Percentiles rank a stretch among this genome's conserved stretches.
Conservation (phyloP, 1,140 invertebrate species). For the Drosophila triauraria region DNA sequence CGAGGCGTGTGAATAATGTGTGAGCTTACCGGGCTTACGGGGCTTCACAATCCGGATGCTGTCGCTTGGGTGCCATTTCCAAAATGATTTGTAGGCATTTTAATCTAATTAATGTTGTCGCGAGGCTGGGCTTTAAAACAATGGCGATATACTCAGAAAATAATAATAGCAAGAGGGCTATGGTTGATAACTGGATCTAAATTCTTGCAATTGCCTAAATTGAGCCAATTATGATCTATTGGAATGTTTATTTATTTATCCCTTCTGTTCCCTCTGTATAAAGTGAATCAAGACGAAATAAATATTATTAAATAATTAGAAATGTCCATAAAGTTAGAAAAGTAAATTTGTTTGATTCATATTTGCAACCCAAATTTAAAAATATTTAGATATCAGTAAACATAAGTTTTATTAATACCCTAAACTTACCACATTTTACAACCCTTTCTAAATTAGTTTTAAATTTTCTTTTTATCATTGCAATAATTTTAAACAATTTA, state of each 20-base stretch:
- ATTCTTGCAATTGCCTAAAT: background rate
- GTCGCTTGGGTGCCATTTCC: constrained; percentile 65
- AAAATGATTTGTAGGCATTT: constrained; percentile 74
- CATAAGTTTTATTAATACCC: too few species aligned
- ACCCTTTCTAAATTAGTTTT: background rate
- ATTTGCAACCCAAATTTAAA: too few species aligned
- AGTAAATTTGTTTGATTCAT: too few species aligned
- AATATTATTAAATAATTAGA: too few species aligned
- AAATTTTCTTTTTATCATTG: background rate
- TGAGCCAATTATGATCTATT: too few species aligned
- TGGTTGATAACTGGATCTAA: background rate
- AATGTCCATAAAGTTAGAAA: too few species aligned
- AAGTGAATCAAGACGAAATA: too few species aligned
- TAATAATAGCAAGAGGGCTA: background rate
- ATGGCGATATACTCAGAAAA: constrained; percentile 5
- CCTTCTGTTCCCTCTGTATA: too few species aligned
- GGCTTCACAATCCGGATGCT: constrained; percentile 6
- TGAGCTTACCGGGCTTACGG: constrained; percentile 65
- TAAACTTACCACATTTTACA: background rate
- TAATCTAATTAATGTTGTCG: constrained; percentile 81
- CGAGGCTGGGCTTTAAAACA: constrained; percentile 13
- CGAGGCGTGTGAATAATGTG: constrained; percentile 80
- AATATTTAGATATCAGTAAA: too few species aligned
- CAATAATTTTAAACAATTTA: background rate
- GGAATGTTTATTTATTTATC: too few species aligned